Conservation (phyloP, 2,113 vertebrate species). For the Dipodomys stephensi region DNA sequence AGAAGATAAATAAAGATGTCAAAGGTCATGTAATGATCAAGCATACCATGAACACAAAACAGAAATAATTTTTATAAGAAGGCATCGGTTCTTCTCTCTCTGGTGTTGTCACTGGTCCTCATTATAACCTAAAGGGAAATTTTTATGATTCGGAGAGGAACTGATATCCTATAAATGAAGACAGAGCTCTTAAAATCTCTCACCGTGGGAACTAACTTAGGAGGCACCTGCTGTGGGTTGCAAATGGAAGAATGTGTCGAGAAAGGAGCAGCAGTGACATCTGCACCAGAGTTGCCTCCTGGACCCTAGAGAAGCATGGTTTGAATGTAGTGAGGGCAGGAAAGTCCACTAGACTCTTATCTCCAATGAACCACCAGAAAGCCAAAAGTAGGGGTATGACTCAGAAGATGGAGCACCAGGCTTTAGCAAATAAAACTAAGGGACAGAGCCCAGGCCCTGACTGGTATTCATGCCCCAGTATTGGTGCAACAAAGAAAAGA, state of each 20-base stretch:
- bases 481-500: too few relatives aligned
- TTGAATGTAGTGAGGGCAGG: too few relatives aligned
- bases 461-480: too few relatives aligned
- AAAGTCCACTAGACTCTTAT: too few relatives aligned
- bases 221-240: not conserved
- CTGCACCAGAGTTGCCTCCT: not conserved
- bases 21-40: not conserved
- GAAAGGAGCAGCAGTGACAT: not conserved
- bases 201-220: not conserved
- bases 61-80: not conserved
- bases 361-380: too few relatives aligned
- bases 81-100: not conserved
- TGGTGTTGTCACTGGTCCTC: not conserved
- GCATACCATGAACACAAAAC: not conserved
- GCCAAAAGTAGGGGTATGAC: too few relatives aligned
- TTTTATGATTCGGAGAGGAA: not conserved
- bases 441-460: too few relatives aligned
- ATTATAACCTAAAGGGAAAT: not conserved
- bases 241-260: too few relatives aligned
- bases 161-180: not conserved
- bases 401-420: too few relatives aligned
- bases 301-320: not conserved
- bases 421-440: too few relatives aligned
- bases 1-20: not conserved
- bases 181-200: not conserved